These are phyloP conservation scores for Apocrypta bakeri DNA, from an alignment of 1,140 invertebrate species.

Conservation along the genomic window DNA sequence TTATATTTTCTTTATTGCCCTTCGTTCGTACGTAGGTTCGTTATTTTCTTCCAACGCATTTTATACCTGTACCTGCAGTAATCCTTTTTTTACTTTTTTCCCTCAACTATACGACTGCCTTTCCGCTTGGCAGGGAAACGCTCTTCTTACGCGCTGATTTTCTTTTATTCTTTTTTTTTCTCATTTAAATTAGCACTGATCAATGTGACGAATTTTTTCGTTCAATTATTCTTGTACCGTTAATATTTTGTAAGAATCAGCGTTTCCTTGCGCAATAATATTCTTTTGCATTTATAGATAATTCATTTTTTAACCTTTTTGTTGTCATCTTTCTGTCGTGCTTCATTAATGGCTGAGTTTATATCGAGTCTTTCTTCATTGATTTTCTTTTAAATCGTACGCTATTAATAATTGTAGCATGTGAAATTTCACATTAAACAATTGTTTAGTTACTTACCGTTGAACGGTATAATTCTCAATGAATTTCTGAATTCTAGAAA, in stretches of 20 bases:
- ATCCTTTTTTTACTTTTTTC: conserved; percentile 36
- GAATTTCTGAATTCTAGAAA: too few species aligned
- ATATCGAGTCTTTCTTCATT: conserved; percentile 25
- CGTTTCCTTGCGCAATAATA: not conserved
- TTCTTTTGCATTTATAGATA: conserved; percentile 27
- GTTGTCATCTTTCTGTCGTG: conserved; percentile 35
- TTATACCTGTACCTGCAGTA: not conserved
- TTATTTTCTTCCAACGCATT: conserved; percentile 45
- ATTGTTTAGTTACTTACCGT: too few species aligned
- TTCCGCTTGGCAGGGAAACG: conserved; percentile 16
- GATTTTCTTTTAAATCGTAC: not conserved
- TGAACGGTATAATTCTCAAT: too few species aligned
- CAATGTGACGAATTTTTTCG: too few species aligned
- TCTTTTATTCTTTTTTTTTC: conserved; percentile 20
- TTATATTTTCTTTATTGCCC: conserved; percentile 61
- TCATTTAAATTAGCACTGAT: too few species aligned
- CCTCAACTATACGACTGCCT: conserved; percentile 51
- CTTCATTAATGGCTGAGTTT: conserved; percentile 44
- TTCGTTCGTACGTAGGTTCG: conserved; percentile 47
- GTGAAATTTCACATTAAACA: too few species aligned
- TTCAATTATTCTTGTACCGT: not conserved
- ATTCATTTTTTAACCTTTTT: conserved; percentile 36
- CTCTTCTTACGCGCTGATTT: not conserved
- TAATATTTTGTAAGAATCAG: not conserved
- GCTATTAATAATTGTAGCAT: too few species aligned